Base-by-base conservation (phyloP, 2,113 vertebrate species). In the Tor tambroides region DNA sequence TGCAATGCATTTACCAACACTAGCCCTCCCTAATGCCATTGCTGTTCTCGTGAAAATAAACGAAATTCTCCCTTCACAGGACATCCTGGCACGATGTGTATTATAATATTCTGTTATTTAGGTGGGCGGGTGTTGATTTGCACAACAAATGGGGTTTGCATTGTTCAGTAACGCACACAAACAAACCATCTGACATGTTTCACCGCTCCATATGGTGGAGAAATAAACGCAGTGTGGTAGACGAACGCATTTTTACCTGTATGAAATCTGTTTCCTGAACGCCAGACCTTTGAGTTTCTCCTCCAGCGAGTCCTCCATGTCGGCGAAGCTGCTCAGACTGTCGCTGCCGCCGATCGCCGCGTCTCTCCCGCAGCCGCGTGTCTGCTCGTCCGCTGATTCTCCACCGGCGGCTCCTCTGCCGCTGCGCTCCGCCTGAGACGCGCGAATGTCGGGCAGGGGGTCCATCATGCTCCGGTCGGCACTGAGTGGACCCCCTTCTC, bases 221-320 rank as follows among this genome's bases (percentile, higher is more conserved):
- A 41, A 56, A 35, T 54, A 4, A 35, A 15, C 28, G 77, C 51
- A 54, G 41, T 26, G 72, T n/a, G 14, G 11, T 7, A 28, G 23
- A 28, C 43, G 23, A 17, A 76, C 10, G 54, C 15, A 46, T 30
- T 61, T 95, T 94, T 94, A 97, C 96, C 96, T 96, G 95, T 97
- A 97, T 71, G 96, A 97, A 84, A 95, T 96, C 95, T 97, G 96
- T 92, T 97, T 97, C 91, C 96, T 95, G 93, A 97, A 96, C 91
- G 95, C 96, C 92, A 97, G 95, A 91, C 92, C 95, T 91, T 94
- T 94, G 89, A 97, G 94, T 89, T 96, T 96, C 85, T 97, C 96
- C 90, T 96, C 96, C 91, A 97, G 93, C 15, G 95, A 92, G 89
- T 96, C 96, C 63, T 96, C 96, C 86, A 91, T 90, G 84, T 95